Evolutionary conservation across 2,797 vertebrate genomes (phyloP).

Genomic region (Antennarius maculatus): DNA sequence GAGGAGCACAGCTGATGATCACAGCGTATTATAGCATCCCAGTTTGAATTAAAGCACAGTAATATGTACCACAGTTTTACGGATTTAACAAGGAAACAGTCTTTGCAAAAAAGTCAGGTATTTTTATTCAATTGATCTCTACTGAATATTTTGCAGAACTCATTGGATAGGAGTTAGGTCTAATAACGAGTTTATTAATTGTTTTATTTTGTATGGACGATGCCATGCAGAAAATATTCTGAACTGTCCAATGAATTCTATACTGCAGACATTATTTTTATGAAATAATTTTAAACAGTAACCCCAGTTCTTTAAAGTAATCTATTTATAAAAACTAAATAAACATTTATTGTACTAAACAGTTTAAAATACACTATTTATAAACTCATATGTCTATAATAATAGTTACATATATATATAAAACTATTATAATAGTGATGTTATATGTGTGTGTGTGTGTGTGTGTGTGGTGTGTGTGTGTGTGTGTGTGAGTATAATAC

Average conservation of each 20-base stretch:
- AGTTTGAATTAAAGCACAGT: slow-evolving; percentile 16
- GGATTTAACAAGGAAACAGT: slow-evolving; percentile 27
- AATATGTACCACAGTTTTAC: slow-evolving; percentile 1
- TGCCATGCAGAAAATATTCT: no score
- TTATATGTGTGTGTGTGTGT: no score
- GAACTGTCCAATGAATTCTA: no score
- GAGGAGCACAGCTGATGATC: slow-evolving; percentile 37
- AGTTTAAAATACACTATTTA: neutral
- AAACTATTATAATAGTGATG: no score
- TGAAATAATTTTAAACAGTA: no score
- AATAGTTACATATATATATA: no score
- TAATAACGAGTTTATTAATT: neutral
- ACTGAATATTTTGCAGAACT: neutral
- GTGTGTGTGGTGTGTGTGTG: no score
- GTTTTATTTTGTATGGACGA: neutral
- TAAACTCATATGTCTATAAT: no score
- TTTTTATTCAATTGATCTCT: slow-evolving; percentile 1
- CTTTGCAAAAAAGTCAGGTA: slow-evolving; percentile 41
- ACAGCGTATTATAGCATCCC: slow-evolving; percentile 38
- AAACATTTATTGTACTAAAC: neutral
- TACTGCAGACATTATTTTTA: no score
- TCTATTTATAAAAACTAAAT: neutral
- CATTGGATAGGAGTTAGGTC: no score
- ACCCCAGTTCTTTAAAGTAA: no score
- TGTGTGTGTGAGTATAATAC: neutral